Percentiles rank a stretch among this genome's conserved stretches.
Conservation (phyloP, 2,113 vertebrate species). For the Nyctereutes procyonoides region DNA sequence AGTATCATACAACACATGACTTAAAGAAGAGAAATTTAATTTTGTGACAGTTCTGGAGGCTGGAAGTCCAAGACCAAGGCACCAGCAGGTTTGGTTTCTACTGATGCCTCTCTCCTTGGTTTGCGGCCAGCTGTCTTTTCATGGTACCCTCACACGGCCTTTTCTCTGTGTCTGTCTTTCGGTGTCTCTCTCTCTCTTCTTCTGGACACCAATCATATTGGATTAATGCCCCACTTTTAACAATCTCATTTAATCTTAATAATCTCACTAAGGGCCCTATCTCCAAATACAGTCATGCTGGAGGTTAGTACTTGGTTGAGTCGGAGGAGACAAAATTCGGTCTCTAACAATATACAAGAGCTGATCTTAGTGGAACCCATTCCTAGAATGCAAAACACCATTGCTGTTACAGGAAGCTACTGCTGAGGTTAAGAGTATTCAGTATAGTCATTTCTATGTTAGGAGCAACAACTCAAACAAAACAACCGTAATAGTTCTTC, state of each 20-base stretch:
- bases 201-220: neutral
- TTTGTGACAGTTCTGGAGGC: neutral
- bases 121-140: neutral
- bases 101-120: neutral
- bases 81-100: neutral
- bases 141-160: neutral
- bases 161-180: neutral
- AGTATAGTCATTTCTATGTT: neutral
- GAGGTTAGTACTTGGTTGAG: neutral
- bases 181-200: neutral
- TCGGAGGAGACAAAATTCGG: neutral
- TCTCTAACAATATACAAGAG: neutral
- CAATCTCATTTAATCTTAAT: neutral
- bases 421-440: neutral
- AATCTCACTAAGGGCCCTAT: neutral
- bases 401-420: neutral
- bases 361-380: neutral
- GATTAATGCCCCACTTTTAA: neutral
- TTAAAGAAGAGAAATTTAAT: neutral
- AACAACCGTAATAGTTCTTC: neutral
- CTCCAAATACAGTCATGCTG: neutral
- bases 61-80: neutral
- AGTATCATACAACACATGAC: neutral
- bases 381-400: neutral
- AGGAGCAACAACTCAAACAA: neutral